These are phyloP conservation scores for Sialis fuliginosa DNA, from an alignment of 2,888 invertebrate species.

Conservation along the genomic window DNA sequence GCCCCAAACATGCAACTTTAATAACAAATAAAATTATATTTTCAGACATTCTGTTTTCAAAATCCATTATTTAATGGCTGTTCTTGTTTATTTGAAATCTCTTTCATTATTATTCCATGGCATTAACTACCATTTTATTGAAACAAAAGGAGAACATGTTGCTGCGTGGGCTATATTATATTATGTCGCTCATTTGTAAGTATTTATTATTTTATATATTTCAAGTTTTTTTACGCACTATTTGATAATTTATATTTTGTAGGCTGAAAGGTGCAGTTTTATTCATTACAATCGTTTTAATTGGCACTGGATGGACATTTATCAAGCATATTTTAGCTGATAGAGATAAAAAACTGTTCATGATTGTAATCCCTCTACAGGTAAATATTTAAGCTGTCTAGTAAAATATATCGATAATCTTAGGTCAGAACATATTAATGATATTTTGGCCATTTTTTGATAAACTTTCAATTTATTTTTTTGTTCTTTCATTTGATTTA, in stretches of 20 bases:
- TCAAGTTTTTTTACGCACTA: not conserved
- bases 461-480: not conserved
- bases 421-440: too few species aligned
- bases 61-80: constrained; percentile 94
- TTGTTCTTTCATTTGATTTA: not conserved
- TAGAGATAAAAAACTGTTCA: constrained; percentile 91
- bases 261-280: constrained; percentile 81
- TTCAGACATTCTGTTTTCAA: constrained; percentile 67
- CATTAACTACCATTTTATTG: constrained; percentile 86
- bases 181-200: constrained; percentile 93
- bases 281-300: constrained; percentile 88
- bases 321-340: constrained; percentile 94
- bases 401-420: too few species aligned
- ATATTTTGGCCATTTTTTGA: not conserved
- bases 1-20: too few species aligned
- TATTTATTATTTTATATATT: constrained; percentile 13
- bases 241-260: constrained; percentile 12
- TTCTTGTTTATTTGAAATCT: constrained; percentile 80
- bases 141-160: constrained; percentile 79
- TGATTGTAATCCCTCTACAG: constrained; percentile 94
- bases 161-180: constrained; percentile 96
- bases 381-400: constrained; percentile 25
- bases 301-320: constrained; percentile 98
- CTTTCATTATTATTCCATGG: constrained; percentile 88
- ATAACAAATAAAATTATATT: not conserved